phyloP scores from a whole-genome alignment of 2,113 vertebrate genomes.

The Saimiri boliviensis region DNA sequence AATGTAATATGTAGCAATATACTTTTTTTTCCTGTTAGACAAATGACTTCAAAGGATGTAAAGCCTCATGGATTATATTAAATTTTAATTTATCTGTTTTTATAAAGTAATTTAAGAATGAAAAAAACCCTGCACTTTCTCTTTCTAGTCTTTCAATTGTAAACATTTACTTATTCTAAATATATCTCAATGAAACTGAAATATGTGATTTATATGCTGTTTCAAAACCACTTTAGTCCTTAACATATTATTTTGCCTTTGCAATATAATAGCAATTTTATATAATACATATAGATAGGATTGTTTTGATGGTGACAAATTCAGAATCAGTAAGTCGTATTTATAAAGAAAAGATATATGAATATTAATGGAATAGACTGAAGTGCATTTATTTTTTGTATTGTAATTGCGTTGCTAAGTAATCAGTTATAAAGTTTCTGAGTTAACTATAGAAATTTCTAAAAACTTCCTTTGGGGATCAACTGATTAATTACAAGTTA shows the following conservation, averaged over 20 bases:
- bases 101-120: background rate
- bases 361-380: background rate
- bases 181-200: slow-evolving; percentile 14
- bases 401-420: background rate
- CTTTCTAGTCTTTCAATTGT: background rate
- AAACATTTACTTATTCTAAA: slow-evolving; percentile 7
- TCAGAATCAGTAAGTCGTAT: background rate
- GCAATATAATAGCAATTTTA: background rate
- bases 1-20: background rate
- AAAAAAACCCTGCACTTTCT: background rate
- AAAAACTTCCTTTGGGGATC: background rate
- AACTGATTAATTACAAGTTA: background rate
- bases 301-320: slow-evolving; percentile 48
- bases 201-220: background rate
- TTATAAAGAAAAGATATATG: slow-evolving; percentile 4
- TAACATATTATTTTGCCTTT: background rate
- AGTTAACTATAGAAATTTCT: background rate
- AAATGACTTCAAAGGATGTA: background rate
- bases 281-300: background rate
- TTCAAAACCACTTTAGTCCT: slow-evolving; percentile 2
- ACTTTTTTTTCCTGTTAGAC: background rate
- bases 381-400: background rate
- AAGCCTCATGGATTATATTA: background rate
- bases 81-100: slow-evolving; percentile 12
- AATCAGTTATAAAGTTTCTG: background rate